phyloP scores from a whole-genome alignment of 2,888 invertebrate species.

The Gibbula magus region DNA sequence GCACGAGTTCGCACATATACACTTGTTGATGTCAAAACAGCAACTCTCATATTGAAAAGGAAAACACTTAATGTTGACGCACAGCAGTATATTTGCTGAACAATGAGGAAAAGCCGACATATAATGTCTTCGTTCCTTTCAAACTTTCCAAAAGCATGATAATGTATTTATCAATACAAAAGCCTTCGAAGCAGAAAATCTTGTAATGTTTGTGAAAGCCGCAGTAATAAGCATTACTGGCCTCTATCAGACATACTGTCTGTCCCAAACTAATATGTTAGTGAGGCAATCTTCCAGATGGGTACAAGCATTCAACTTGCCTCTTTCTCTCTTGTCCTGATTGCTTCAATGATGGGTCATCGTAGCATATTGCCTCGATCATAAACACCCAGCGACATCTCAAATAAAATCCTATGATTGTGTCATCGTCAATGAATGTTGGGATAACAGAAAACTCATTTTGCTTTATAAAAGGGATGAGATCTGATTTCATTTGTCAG shows the following conservation, averaged over 20 bases:
- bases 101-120: background rate
- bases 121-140: background rate
- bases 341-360: background rate
- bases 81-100: background rate
- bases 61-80: background rate
- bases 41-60: too few species aligned
- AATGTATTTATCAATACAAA: background rate
- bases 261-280: background rate
- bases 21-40: too few species aligned
- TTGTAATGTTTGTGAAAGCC: conserved; percentile 5
- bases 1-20: too few species aligned
- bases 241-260: background rate
- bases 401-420: too few species aligned
- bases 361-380: background rate
- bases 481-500: too few species aligned
- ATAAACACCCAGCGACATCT: too few species aligned
- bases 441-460: too few species aligned
- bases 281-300: background rate
- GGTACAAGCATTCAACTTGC: background rate
- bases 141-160: background rate
- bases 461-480: too few species aligned
- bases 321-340: background rate
- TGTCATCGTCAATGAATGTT: too few species aligned
- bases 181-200: conserved; percentile 4
- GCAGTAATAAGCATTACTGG: background rate